Conservation (phyloP, 2,113 vertebrate species). For the Sturnira hondurensis region DNA sequence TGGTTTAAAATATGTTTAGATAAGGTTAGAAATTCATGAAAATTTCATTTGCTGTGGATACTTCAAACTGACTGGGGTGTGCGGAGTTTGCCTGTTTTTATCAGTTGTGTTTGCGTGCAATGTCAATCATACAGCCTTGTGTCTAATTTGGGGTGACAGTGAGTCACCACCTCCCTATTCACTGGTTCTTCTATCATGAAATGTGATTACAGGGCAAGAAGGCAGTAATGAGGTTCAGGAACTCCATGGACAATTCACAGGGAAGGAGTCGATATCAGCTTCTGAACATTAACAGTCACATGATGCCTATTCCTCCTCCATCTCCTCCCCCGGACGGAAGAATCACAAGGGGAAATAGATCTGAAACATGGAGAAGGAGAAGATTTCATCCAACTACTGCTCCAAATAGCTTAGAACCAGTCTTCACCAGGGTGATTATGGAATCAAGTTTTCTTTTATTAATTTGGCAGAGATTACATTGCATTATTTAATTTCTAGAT, state of each 20-base stretch:
- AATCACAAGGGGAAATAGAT: conserved; percentile 49
- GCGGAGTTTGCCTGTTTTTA: background rate
- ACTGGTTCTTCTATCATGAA: background rate
- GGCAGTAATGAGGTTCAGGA: conserved; percentile 72
- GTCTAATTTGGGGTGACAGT: background rate
- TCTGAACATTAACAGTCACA: conserved; percentile 82
- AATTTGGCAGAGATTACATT: background rate
- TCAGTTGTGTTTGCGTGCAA: background rate
- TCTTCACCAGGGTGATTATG: conserved; percentile 74
- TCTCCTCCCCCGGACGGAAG: conserved; percentile 74
- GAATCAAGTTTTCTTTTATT: background rate
- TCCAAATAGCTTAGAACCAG: conserved; percentile 76
- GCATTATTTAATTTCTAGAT: background rate
- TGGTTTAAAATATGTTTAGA: background rate
- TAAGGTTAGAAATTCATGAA: background rate
- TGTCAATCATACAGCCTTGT: background rate
- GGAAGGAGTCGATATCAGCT: conserved; percentile 83
- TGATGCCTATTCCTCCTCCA: conserved; percentile 84
- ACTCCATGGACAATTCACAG: conserved; percentile 62
- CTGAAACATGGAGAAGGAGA: conserved; percentile 74
- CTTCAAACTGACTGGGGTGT: background rate
- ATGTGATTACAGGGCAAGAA: conserved; percentile 82
- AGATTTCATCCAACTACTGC: conserved; percentile 82
- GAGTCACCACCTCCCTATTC: background rate
- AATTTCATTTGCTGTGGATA: background rate